Evolutionary conservation across 2,888 invertebrate genomes (phyloP), one percentile per base, ranked within the genome.

Genomic region (Andricus quercusramuli): DNA sequence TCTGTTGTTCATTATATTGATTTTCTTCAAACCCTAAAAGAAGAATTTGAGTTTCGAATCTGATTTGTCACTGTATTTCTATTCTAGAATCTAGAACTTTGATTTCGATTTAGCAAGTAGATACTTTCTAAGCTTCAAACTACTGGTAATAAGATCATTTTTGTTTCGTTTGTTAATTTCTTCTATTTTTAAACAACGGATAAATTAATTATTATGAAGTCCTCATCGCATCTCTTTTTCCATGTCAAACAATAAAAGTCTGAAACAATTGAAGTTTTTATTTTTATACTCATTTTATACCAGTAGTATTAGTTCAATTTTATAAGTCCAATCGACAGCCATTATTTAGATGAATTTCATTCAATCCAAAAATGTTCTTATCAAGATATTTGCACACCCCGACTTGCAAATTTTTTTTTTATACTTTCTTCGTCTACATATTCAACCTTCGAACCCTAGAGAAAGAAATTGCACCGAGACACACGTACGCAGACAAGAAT

Each of bases 401-500:
- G 47, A 59, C 22, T 59, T n/a, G 22, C 15, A 56, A 74, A 47
- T 25, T 68, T 37, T 15, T 15, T 47, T 0, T 25, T 22, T 29
- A 15, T 8, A 25, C 15, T 68, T n/a, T 68, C 25, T 13, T 74
- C 20, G 9, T 51, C 9, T 51, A 32, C 13, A 32, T 56, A 47
- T 56, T 56, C 15, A 13, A 25, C 51, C 13, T 51, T 32, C 32
- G 20, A 29, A n/a, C 74, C 56, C 56, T 74, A 32, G 56, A 51
- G 51, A 59, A 74, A 20, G 20, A 32, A 67, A 67, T 32, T 41
- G 41, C 67, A 67, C 41, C 67, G 67, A 67, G 56, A 74, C 51
- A 56, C 56, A 74, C 56, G 74, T 74, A 74, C 56, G 51, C 32
- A 74, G 51, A 56, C 56, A 59, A 74, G 32, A 56, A 74, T 74